Evolutionary conservation across 2,113 vertebrate species (phyloP).

Genomic region (Pseudonaja textilis): DNA sequence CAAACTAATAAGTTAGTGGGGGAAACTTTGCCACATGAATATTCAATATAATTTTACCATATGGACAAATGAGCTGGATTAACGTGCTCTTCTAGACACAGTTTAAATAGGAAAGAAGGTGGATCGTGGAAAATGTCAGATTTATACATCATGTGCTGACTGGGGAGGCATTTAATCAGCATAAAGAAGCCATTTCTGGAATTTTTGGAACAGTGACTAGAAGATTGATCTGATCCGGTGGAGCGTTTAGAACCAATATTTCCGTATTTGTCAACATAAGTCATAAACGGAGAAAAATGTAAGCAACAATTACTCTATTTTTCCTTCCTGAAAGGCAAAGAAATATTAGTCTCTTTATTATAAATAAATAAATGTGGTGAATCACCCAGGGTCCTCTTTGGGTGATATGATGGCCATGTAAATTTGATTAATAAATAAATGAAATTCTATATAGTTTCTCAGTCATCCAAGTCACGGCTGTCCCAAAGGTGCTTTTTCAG

Average conservation of each 20-base stretch:
- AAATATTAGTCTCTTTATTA: neutral
- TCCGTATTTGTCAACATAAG: neutral
- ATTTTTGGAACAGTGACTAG: neutral
- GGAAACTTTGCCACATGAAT: constrained; percentile 3
- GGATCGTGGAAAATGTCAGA: neutral
- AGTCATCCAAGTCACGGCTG: too few species aligned
- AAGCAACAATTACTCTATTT: neutral
- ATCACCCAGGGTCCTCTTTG: neutral
- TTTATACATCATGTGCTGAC: neutral
- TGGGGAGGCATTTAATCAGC: neutral
- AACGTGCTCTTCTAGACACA: neutral
- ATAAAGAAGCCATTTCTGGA: neutral
- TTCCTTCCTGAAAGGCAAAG: neutral
- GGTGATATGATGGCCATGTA: neutral
- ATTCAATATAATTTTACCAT: neutral
- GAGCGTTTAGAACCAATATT: neutral
- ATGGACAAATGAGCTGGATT: neutral
- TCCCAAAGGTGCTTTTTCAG: too few species aligned
- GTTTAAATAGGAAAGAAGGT: neutral
- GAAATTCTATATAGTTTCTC: too few species aligned
- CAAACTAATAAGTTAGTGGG: neutral
- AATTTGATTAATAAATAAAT: too few species aligned
- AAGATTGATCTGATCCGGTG: neutral
- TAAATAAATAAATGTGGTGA: neutral
- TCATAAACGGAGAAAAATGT: neutral